These are phyloP conservation scores for Aporophyla nigra DNA, from an alignment of 2,888 invertebrate species.

Conservation along the genomic window DNA sequence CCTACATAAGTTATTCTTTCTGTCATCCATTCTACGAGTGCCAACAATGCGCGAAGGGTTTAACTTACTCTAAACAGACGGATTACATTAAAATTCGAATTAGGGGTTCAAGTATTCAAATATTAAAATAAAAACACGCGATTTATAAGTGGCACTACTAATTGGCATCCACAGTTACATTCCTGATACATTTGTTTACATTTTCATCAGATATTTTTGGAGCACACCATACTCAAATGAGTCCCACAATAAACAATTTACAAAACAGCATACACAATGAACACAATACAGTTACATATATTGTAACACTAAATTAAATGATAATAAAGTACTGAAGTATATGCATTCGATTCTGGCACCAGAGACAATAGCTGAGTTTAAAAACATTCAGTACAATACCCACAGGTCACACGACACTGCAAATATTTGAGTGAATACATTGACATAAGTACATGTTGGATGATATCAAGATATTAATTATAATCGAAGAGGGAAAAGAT, in stretches of 20 bases:
- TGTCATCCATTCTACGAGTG: too few species aligned
- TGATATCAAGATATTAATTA: neutral
- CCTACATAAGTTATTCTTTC: too few species aligned
- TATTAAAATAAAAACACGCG: neutral
- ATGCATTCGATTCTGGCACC: neutral
- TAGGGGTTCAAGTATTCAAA: neutral
- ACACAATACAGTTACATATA: conserved; percentile 3
- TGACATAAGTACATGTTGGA: neutral
- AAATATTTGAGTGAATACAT: conserved; percentile 20
- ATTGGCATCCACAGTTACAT: neutral
- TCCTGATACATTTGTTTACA: neutral
- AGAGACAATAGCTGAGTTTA: conserved; percentile 28
- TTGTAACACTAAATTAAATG: conserved; percentile 19
- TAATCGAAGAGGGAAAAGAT: neutral
- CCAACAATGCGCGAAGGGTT: too few species aligned
- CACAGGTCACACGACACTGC: neutral
- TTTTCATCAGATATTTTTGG: neutral
- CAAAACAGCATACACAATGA: conserved; percentile 10
- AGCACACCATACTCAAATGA: neutral
- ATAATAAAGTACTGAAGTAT: conserved; percentile 5
- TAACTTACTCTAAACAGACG: too few species aligned
- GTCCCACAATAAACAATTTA: neutral
- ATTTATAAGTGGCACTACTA: too few species aligned
- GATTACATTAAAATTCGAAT: too few species aligned
- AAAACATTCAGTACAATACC: conserved; percentile 23